Percentiles rank a stretch among this genome's conserved stretches.
phyloP scores from a whole-genome alignment of 2,797 vertebrate species.

The Pteropus rufus region DNA sequence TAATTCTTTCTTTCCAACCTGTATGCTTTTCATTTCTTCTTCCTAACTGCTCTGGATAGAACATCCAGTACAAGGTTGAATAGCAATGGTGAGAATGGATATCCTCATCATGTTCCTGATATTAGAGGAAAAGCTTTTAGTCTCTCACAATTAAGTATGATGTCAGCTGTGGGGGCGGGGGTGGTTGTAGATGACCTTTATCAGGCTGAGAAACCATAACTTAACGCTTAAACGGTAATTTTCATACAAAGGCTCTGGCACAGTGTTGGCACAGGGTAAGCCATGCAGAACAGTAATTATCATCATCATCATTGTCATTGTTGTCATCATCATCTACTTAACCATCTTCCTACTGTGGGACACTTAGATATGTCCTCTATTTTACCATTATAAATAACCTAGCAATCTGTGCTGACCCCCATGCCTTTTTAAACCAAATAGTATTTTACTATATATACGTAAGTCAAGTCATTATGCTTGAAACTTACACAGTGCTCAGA shows the following conservation, averaged over 20 bases:
- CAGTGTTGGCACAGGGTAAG: neutral
- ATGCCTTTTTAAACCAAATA: neutral
- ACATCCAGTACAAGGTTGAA: neutral
- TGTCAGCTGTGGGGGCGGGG: neutral
- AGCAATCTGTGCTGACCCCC: neutral
- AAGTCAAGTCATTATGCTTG: neutral
- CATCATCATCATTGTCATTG: neutral
- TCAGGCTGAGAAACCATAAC: neutral
- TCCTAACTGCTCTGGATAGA: neutral
- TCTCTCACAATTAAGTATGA: neutral
- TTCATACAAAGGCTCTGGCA: neutral
- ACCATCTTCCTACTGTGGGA: neutral
- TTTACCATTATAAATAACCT: neutral
- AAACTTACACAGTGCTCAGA: neutral
- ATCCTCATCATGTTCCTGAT: neutral
- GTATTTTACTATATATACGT: neutral
- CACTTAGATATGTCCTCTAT: neutral
- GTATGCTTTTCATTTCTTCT: neutral
- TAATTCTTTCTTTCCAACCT: neutral
- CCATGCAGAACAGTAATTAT: neutral
- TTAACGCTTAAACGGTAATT: neutral
- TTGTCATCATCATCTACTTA: neutral
- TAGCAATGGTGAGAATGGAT: neutral
- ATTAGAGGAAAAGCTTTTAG: neutral
- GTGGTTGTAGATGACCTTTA: neutral